phyloP scores from a whole-genome alignment of 2,113 vertebrate species.

The Micronisus gabar region DNA sequence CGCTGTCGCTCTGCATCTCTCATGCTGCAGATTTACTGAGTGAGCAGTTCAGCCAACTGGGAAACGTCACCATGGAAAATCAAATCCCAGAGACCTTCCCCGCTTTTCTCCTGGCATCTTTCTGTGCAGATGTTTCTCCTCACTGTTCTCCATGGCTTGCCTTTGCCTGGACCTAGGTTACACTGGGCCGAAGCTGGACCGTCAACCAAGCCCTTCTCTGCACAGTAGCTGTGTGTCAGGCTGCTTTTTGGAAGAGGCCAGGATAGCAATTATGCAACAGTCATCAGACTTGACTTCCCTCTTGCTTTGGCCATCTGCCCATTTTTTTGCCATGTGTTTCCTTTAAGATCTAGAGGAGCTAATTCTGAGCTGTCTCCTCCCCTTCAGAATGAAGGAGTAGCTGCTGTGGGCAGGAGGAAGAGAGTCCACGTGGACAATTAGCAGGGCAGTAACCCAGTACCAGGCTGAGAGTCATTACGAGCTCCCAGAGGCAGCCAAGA shows the following conservation, averaged over 20 bases:
- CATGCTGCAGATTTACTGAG: not conserved
- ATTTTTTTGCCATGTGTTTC: not conserved
- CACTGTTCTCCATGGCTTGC: not conserved
- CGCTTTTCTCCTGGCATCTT: not conserved
- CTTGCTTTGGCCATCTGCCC: not conserved
- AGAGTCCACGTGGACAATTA: not conserved
- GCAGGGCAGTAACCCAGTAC: not conserved
- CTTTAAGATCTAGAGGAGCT: not conserved
- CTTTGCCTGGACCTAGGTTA: not conserved
- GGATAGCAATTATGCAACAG: not conserved
- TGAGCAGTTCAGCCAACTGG: not conserved
- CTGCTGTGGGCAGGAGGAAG: not conserved
- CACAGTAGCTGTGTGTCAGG: not conserved
- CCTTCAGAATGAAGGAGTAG: not conserved
- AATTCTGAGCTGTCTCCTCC: not conserved
- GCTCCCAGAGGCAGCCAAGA: not conserved
- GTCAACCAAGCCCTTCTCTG: not conserved
- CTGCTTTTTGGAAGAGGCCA: not conserved
- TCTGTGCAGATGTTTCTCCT: not conserved
- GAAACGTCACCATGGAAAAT: not conserved
- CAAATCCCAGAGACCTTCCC: not conserved
- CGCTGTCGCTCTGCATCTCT: not conserved
- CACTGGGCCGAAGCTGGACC: not conserved
- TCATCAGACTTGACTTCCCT: not conserved
- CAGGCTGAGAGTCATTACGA: not conserved